phyloP scores from a whole-genome alignment of 35 echinoderm and acorn worm species.

The Stichopus chloronotus region DNA sequence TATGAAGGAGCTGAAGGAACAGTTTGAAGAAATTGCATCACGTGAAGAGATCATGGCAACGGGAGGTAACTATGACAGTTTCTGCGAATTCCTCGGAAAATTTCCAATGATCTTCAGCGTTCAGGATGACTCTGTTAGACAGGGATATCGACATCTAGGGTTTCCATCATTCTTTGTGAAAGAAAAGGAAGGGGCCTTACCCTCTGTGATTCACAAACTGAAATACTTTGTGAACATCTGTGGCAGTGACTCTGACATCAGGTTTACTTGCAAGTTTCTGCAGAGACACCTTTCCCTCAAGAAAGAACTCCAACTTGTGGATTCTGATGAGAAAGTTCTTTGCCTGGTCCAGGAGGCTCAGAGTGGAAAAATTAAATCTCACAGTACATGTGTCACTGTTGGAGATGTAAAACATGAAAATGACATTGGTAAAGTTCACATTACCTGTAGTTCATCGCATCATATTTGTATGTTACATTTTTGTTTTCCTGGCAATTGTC shows the following conservation, averaged over 20 bases:
- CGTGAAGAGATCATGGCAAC: not conserved
- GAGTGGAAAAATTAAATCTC: not conserved
- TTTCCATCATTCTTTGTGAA: conserved; percentile 21
- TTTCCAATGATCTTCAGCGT: not conserved
- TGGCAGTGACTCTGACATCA: conserved; percentile 8
- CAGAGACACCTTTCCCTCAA: conserved; percentile 13
- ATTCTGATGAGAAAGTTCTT: conserved; percentile 18
- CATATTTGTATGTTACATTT: too few species aligned
- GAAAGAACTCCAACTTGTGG: not conserved
- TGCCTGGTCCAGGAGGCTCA: not conserved
- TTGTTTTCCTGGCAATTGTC: too few species aligned
- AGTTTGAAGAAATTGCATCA: conserved; percentile 35
- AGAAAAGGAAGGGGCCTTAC: conserved; percentile 3
- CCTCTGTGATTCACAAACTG: conserved; percentile 24
- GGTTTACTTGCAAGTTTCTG: conserved; percentile 7
- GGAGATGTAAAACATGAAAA: not conserved
- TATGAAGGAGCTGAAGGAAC: not conserved
- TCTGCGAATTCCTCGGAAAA: not conserved
- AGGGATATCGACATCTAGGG: not conserved
- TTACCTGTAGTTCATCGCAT: too few species aligned
- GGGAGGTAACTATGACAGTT: not conserved
- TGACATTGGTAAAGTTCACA: not conserved
- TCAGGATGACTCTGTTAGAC: not conserved
- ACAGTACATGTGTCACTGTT: not conserved
- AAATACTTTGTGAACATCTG: conserved; percentile 34